A percentile compares a stretch with the other conserved stretches of the same genome.
phyloP scores from a whole-genome alignment of 2,888 invertebrate genomes.

The Rhagium mordax region DNA sequence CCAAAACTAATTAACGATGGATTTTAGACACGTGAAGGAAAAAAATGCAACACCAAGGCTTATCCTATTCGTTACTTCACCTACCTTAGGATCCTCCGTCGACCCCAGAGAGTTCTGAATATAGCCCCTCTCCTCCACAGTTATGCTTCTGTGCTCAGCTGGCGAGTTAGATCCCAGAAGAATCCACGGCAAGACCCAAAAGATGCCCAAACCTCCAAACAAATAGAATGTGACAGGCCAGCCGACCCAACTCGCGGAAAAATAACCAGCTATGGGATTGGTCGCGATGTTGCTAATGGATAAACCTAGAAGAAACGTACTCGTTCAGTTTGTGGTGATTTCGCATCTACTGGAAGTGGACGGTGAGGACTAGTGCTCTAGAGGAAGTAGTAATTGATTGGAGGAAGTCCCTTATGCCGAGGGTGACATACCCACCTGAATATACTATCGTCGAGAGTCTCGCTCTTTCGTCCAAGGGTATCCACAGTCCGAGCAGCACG shows the following conservation, averaged over 20 bases:
- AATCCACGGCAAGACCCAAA: slow-evolving; percentile 76
- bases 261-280: slow-evolving; percentile 80
- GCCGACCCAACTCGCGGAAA: slow-evolving; percentile 79
- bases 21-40: no score
- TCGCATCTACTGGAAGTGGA: no score
- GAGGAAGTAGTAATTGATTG: no score
- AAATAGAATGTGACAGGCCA: slow-evolving; percentile 87
- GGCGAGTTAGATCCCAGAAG: slow-evolving; percentile 80
- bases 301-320: no score
- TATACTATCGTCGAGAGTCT: slow-evolving; percentile 80
- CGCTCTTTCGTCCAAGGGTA: slow-evolving; percentile 79
- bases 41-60: no score
- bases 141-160: slow-evolving; percentile 74
- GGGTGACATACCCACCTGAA: slow-evolving; percentile 71
- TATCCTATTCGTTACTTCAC: no score
- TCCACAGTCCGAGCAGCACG: slow-evolving; percentile 84
- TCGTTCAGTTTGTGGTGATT: no score
- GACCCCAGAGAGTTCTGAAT: slow-evolving; percentile 72
- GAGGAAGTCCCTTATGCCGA: no score
- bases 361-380: no score
- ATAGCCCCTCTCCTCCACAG: slow-evolving; percentile 76
- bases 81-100: slow-evolving; percentile 72
- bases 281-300: slow-evolving; percentile 88
- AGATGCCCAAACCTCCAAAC: slow-evolving; percentile 76
- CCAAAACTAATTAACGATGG: no score